Base-by-base conservation (phyloP, 2,113 vertebrate genomes). In the Archocentrus centrarchus region DNA sequence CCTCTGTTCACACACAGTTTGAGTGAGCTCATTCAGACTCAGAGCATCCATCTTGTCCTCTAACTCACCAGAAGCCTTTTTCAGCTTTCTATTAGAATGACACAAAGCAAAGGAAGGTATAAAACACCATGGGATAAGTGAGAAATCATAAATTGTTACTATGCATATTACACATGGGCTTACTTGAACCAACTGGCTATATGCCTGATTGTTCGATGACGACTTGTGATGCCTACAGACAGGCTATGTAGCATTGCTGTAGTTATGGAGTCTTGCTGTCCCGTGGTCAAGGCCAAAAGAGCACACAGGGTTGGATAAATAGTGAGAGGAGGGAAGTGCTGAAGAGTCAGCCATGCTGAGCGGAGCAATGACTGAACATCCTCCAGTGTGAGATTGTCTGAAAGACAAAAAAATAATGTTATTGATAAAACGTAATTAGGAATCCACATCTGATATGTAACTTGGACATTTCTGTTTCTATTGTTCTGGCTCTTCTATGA, bases 191-290 rank as follows among this genome's bases (percentile, higher is more conserved):
- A 96, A 80, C 89, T 95, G 90, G 96, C 94, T 73, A 98, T 81
- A 81, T 96, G 91, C 3, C 96, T 91, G 80, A 96, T 94, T 68
- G 97, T 96, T 80, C 97, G 96, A 84, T 99, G 97, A 5, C 97
- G 96, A 27, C 94, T 92, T 24, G 97, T 96, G 91, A 98, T 77
- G 1, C 97, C 96, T 37, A 98, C 81, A 0, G 97, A 97, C 88
- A 98, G 96, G 0, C 93, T 87, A 44, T 98, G 95, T 1, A 99
- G 94, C 94, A 95, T 97, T 0, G 97, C 97, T 0, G 97, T 97
- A 66, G 94, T 89, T 24, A 92, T 18, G 3, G 86, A 95, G 85
- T 96, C 95, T 0, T 95, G 95, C 32, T 89, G 88, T 59, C 97
- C 97, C 11, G 94, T 79, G 0, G 96, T 95, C 59, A 97, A 88